A percentile compares a stretch with the other conserved stretches of the same genome.
Conservation (phyloP, 2,797 vertebrate genomes). For the Fistularia tabacaria region DNA sequence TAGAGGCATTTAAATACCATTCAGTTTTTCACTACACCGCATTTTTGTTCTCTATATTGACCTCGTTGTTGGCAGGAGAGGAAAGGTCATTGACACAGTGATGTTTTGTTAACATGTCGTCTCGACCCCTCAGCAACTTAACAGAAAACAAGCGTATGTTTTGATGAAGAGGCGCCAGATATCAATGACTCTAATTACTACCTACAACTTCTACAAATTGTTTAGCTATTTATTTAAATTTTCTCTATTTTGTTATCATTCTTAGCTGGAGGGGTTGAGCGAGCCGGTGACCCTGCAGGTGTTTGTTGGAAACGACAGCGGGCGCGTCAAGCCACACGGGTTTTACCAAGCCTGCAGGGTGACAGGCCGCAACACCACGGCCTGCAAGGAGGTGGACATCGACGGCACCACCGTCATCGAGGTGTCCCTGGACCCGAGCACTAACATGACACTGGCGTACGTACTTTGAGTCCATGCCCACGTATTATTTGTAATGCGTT, state of each 20-base stretch:
- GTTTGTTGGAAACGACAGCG: slow-evolving; percentile 94
- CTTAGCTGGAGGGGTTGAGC: slow-evolving; percentile 92
- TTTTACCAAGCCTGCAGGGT: slow-evolving; percentile 98
- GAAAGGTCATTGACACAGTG: too few species aligned
- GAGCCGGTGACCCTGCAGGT: slow-evolving; percentile 92
- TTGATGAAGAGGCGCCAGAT: too few species aligned
- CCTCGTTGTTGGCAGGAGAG: too few species aligned
- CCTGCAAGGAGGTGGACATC: slow-evolving; percentile 95
- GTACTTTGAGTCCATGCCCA: slow-evolving; percentile 48
- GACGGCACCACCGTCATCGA: slow-evolving; percentile 97
- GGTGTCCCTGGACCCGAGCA: slow-evolving; percentile 90
- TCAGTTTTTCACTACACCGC: too few species aligned
- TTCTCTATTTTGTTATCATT: background rate
- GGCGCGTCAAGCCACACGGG: slow-evolving; percentile 95
- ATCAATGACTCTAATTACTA: too few species aligned
- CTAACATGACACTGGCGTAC: slow-evolving; percentile 94
- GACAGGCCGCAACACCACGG: slow-evolving; percentile 95
- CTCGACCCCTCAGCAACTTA: too few species aligned
- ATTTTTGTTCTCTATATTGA: too few species aligned
- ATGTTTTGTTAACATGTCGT: too few species aligned
- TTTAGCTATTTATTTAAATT: background rate
- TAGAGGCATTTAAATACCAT: too few species aligned
- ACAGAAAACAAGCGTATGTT: too few species aligned
- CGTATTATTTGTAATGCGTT: background rate
- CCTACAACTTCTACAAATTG: background rate